Conservation (phyloP, 1,140 invertebrate genomes). For the Meloidogyne hapla region DNA sequence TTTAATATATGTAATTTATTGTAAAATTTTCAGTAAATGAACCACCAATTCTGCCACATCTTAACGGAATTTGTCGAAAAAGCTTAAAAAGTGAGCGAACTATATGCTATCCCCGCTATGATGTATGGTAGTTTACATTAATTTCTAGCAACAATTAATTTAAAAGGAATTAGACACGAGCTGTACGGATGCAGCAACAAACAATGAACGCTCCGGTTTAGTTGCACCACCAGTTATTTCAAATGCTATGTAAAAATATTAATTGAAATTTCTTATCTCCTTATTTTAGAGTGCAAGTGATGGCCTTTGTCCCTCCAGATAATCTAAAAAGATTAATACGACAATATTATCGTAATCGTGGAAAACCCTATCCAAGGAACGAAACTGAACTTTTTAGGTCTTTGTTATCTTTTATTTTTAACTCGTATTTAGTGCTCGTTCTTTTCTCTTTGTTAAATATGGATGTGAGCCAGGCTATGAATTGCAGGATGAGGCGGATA, state of each 20-base stretch:
- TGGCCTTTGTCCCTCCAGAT: constrained; percentile 64
- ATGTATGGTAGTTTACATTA: constrained; percentile 21
- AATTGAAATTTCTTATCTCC: neutral
- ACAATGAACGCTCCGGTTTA: constrained; percentile 44
- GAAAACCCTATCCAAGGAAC: constrained; percentile 56
- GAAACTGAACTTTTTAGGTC: constrained; percentile 45
- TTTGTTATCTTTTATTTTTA: neutral
- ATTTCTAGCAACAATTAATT: neutral
- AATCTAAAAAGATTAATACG: constrained; percentile 59
- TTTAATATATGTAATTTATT: neutral
- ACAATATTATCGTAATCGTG: constrained; percentile 61
- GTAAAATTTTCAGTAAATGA: constrained; percentile 53
- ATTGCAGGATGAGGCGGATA: constrained; percentile 62
- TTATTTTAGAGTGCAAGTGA: constrained; percentile 57
- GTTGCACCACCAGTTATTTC: constrained; percentile 55
- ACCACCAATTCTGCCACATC: constrained; percentile 59
- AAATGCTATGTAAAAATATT: constrained; percentile 57
- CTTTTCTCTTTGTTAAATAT: constrained; percentile 63
- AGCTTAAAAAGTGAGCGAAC: constrained; percentile 55
- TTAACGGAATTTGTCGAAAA: constrained; percentile 53
- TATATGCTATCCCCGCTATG: constrained; percentile 60
- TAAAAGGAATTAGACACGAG: constrained; percentile 52
- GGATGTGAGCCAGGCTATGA: constrained; percentile 61
- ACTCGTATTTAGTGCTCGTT: constrained; percentile 18
- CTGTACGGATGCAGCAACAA: constrained; percentile 53